These are phyloP conservation scores for Trachelus tabidus DNA, from an alignment of 2,888 invertebrate genomes.

Conservation along the genomic window DNA sequence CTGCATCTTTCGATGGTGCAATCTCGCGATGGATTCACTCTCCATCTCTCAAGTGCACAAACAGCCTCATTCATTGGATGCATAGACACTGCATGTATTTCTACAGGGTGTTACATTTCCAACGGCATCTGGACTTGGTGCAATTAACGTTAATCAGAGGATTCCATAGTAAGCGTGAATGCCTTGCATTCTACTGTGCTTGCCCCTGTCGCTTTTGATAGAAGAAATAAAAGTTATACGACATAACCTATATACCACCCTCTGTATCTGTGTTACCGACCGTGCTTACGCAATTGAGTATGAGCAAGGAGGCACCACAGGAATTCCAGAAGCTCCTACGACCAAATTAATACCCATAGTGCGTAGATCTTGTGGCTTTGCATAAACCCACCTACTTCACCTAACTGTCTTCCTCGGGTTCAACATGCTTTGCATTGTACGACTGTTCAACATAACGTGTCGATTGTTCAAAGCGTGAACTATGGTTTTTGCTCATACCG, in stretches of 20 bases:
- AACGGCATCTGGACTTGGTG: not conserved
- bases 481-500: conserved; percentile 30
- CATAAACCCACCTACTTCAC: conserved; percentile 32
- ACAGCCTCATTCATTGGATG: not conserved
- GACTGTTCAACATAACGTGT: conserved; percentile 14
- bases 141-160: not conserved
- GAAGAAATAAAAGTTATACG: not conserved
- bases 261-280: not conserved
- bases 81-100: not conserved
- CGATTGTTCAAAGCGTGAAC: conserved; percentile 15
- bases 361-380: conserved; percentile 21
- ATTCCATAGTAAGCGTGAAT: not conserved
- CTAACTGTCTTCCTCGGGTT: conserved; percentile 3
- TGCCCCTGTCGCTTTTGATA: not conserved
- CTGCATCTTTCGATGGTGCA: not conserved
- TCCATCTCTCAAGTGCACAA: not conserved
- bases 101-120: not conserved
- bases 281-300: not conserved
- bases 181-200: not conserved
- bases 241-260: not conserved
- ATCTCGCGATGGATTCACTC: not conserved
- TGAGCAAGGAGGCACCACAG: not conserved
- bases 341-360: conserved; percentile 38
- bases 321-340: not conserved
- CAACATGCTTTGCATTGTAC: not conserved